Percentiles rank a stretch among this genome's conserved stretches.
Conservation (phyloP, 2,888 invertebrate species). For the Rotaria macrura region DNA sequence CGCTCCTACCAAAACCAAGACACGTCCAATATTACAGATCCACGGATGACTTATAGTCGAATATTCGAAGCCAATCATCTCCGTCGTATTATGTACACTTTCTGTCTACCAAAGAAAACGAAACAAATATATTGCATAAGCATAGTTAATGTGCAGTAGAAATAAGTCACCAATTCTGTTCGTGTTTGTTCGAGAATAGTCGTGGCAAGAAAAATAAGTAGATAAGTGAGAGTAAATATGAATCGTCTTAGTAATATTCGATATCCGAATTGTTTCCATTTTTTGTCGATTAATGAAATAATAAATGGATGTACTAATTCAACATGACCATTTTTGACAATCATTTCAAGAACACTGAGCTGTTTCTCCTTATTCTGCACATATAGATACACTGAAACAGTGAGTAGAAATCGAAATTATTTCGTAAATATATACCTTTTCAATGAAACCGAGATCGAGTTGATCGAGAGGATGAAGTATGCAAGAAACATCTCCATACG, state of each 20-base stretch:
- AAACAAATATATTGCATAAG: neutral
- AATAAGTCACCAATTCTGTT: neutral
- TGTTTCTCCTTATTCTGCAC: neutral
- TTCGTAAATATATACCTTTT: neutral
- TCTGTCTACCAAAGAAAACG: neutral
- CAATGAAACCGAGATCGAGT: constrained; percentile 55
- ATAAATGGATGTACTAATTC: neutral
- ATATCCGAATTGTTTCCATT: neutral
- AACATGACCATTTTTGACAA: neutral
- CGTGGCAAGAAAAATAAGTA: neutral
- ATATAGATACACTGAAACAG: neutral
- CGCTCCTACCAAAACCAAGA: neutral
- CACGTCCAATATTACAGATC: neutral
- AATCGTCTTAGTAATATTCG: neutral
- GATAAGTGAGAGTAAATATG: neutral
- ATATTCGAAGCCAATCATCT: neutral
- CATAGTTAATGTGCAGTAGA: too few species aligned
- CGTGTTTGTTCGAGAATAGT: neutral
- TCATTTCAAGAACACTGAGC: neutral
- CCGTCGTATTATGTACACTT: neutral
- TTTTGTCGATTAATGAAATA: neutral
- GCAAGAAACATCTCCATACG: constrained; percentile 82
- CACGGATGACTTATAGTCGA: neutral
- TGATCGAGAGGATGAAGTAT: constrained; percentile 87
- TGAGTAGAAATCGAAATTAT: neutral